Conservation (phyloP, 2,797 vertebrate genomes). For the Enteromius paludinosus region DNA sequence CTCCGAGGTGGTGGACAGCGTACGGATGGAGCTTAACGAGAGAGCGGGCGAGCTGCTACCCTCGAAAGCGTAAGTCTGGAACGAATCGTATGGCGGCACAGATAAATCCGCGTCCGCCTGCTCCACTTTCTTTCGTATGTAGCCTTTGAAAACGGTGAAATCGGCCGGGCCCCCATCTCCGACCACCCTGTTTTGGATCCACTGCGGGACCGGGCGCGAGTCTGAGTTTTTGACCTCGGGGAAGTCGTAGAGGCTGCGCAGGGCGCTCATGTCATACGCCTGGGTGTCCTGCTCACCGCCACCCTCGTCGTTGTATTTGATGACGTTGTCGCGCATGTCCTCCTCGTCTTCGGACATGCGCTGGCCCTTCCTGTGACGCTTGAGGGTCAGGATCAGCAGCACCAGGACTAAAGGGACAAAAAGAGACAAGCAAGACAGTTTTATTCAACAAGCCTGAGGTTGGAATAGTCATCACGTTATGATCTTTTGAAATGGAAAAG, state of each 20-base stretch:
- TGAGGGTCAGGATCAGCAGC: slow-evolving; percentile 93
- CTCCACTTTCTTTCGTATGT: slow-evolving; percentile 96
- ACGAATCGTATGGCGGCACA: slow-evolving; percentile 97
- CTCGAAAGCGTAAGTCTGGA: slow-evolving; percentile 98
- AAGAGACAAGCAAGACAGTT: slow-evolving; percentile 21
- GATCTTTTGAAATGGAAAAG: slow-evolving; percentile 1
- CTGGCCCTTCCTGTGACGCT: slow-evolving; percentile 95
- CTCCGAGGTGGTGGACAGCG: slow-evolving; percentile 90
- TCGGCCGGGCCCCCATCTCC: slow-evolving; percentile 77
- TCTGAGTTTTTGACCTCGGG: slow-evolving; percentile 88
- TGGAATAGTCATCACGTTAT: background rate
- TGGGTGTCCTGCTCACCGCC: slow-evolving; percentile 98
- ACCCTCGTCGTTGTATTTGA: slow-evolving; percentile 99
- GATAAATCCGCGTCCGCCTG: slow-evolving; percentile 92
- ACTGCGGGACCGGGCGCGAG: slow-evolving; percentile 85
- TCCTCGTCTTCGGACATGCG: slow-evolving; percentile 93
- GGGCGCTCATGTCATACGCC: slow-evolving; percentile 97
- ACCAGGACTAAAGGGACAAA: slow-evolving; percentile 83
- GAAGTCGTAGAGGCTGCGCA: slow-evolving; percentile 96
- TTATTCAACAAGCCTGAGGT: slow-evolving; percentile 2
- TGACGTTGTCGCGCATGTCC: slow-evolving; percentile 99
- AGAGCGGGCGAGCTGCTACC: slow-evolving; percentile 89
- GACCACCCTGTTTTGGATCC: slow-evolving; percentile 78
- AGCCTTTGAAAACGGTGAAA: slow-evolving; percentile 95
- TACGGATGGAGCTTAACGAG: slow-evolving; percentile 96